Evolutionary conservation across 1,140 invertebrate genomes (phyloP).

Genomic region (Drosophila tani): DNA sequence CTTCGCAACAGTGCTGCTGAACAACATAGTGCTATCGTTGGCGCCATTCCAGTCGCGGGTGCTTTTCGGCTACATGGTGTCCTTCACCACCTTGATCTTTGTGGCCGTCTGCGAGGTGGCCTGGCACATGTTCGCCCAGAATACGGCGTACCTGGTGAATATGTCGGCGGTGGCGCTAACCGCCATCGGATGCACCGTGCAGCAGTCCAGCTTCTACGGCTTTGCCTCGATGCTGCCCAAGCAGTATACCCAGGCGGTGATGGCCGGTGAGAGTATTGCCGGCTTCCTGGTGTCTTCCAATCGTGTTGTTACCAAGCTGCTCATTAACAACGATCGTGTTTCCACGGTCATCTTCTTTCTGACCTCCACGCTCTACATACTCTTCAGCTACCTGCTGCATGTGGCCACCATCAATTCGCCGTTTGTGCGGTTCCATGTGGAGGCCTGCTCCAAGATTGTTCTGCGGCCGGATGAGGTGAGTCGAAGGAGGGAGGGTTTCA

Average conservation of each 20-base stretch:
- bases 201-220: conserved; percentile 97
- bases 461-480: conserved; percentile 92
- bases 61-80: conserved; percentile 94
- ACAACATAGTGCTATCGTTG: conserved; percentile 94
- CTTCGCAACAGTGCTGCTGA: conserved; percentile 93
- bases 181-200: conserved; percentile 93
- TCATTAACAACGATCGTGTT: conserved; percentile 89
- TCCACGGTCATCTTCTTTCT: conserved; percentile 95
- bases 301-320: conserved; percentile 92
- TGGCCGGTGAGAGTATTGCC: conserved; percentile 97
- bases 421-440: conserved; percentile 93
- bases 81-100: conserved; percentile 92
- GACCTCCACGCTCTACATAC: conserved; percentile 90
- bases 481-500: neutral
- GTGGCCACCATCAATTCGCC: conserved; percentile 91
- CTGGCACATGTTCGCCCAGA: conserved; percentile 90
- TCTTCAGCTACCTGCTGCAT: conserved; percentile 91
- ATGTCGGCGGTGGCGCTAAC: conserved; percentile 93
- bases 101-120: conserved; percentile 94
- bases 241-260: conserved; percentile 95
- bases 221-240: conserved; percentile 96
- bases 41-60: conserved; percentile 93
- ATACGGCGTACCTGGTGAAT: conserved; percentile 91
- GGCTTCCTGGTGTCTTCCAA: conserved; percentile 94
- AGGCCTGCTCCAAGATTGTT: conserved; percentile 90